These are phyloP conservation scores for Lochmaea capreae DNA, from an alignment of 2,888 invertebrate species.

Conservation along the genomic window DNA sequence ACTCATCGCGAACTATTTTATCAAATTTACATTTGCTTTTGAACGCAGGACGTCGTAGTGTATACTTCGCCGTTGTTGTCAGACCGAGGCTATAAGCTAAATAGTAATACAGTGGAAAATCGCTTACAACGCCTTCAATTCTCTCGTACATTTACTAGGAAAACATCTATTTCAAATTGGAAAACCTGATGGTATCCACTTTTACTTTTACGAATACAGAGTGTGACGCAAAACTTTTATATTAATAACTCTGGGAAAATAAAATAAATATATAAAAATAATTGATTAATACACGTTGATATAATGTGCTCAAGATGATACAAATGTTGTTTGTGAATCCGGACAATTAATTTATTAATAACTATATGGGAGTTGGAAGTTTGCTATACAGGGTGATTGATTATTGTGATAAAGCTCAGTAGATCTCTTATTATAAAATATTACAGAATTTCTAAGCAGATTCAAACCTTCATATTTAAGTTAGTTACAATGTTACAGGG, in stretches of 20 bases:
- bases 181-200: neutral
- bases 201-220: neutral
- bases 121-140: neutral
- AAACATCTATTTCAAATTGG: neutral
- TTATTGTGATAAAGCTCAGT: no score
- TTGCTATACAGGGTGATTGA: no score
- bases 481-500: no score
- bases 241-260: neutral
- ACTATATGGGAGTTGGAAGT: no score
- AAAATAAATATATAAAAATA: no score
- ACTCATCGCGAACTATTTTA: conserved; percentile 6
- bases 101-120: conserved; percentile 8
- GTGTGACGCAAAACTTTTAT: neutral
- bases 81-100: conserved; percentile 1
- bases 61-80: neutral
- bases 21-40: neutral
- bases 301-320: no score
- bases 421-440: no score
- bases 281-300: no score
- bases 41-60: neutral
- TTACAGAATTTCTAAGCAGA: no score
- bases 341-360: no score
- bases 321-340: no score
- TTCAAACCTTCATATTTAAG: no score
- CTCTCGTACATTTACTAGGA: neutral